Evolutionary conservation across 2,113 vertebrate species (phyloP).

Genomic region (Felis chaus): DNA sequence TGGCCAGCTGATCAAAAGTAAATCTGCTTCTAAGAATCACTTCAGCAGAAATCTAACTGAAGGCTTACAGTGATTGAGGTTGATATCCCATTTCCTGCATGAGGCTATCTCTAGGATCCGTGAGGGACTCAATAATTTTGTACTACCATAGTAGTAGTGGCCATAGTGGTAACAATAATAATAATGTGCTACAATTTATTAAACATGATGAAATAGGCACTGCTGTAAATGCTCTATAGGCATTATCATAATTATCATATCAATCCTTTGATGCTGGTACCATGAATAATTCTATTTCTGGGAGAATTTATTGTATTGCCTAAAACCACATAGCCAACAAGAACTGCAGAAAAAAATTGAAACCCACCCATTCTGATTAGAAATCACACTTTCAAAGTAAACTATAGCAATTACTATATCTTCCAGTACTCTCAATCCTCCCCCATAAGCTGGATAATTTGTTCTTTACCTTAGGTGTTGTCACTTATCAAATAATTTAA

Average conservation of each 20-base stretch:
- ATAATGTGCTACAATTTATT: not conserved
- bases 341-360: not conserved
- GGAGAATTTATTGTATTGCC: not conserved
- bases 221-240: not conserved
- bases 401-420: not conserved
- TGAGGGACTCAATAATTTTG: not conserved
- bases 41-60: not conserved
- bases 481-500: not conserved
- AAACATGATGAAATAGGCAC: not conserved
- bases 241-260: not conserved
- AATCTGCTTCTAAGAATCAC: not conserved
- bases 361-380: not conserved
- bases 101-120: not conserved
- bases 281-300: not conserved
- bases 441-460: not conserved
- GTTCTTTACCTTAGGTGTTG: not conserved
- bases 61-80: not conserved
- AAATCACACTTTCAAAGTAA: not conserved
- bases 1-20: not conserved
- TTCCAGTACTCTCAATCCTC: not conserved
- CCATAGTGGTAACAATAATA: not conserved
- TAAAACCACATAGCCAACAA: not conserved
- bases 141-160: not conserved
- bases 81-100: not conserved
- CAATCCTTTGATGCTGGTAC: not conserved